Base-by-base conservation (phyloP, 2,888 invertebrate species). In the Ecdyonurus torrentis region DNA sequence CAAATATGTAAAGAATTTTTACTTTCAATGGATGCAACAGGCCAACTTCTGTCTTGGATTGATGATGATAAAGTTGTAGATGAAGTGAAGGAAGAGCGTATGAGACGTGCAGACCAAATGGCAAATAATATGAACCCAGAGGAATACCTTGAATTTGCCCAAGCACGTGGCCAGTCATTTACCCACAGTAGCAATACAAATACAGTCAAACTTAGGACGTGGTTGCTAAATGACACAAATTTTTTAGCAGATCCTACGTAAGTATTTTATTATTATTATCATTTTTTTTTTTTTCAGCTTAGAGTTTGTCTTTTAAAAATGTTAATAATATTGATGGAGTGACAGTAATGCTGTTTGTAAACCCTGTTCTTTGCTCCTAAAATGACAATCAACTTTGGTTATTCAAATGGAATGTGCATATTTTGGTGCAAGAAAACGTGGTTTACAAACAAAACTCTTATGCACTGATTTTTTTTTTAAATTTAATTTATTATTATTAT, bases 151-250 rank as follows among this genome's bases (percentile, higher is more conserved):
- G 87, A 88, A 64, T 92, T 86, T 69, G 83, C 84, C 69, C 87
- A 87, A 74, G 90, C 91, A 0, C 79, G 92, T 61, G 83, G 86
- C 68, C 81, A 82, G 2, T 88, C 89, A 0, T 92, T 92, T 71
- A 70, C 81, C 73, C 68, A 79, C 77, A 61, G 55, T n/a, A 55
- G 22, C 20, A 55, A 55, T n/a, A 55, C n/a, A n/a, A 55, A 55
- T n/a, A 18, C 55, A 5, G 66, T 74, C 74, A 61, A 75, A 69
- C 73, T 77, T 67, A 70, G 71, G 61, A 75, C 75, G 61, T 77
- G 77, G 77, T 64, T 76, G 25, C 65, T 74, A 61, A 63, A 68
- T 15, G 55, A 55, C 5, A n/a, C 7, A 5, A 55, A 55, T 22
- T 55, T 55, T 71, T 67, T 68, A 63, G 71, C 66, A 19, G 50